Evolutionary conservation across 2,113 vertebrate species (phyloP).

Genomic region (Nerophis ophidion): DNA sequence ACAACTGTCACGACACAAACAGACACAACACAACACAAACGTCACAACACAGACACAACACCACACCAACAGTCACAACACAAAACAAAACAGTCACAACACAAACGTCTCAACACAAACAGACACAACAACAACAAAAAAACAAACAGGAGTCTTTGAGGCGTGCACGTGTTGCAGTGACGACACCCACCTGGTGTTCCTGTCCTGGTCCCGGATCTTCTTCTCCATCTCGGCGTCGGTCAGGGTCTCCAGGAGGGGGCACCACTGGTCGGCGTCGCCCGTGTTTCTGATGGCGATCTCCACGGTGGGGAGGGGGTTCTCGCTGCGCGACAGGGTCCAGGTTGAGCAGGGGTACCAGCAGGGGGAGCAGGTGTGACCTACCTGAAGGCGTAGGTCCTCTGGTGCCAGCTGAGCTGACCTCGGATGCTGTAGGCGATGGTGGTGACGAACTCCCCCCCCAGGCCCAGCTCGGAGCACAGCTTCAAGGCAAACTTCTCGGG

Average conservation of each 20-base stretch:
- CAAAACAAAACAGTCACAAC: too few relatives aligned
- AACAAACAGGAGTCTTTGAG: not conserved
- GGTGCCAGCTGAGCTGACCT: constrained; percentile 98
- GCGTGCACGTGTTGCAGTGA: not conserved
- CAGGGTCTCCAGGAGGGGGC: constrained; percentile 93
- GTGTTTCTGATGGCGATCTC: constrained; percentile 96
- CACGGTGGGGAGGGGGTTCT: constrained; percentile 92
- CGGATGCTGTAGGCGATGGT: constrained; percentile 98
- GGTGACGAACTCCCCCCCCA: constrained; percentile 96
- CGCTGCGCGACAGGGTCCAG: constrained; percentile 58
- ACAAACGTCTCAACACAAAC: too few relatives aligned
- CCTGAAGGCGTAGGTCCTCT: constrained; percentile 99
- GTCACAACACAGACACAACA: too few relatives aligned
- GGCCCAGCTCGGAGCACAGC: constrained; percentile 94
- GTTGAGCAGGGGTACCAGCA: not conserved
- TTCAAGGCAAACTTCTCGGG: constrained; percentile 97
- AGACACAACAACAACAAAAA: too few relatives aligned
- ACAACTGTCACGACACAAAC: too few relatives aligned
- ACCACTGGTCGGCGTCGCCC: constrained; percentile 95
- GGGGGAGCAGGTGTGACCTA: constrained; percentile 32
- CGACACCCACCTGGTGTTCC: constrained; percentile 83
- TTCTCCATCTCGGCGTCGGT: constrained; percentile 98
- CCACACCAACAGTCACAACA: too few relatives aligned
- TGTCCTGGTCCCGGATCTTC: constrained; percentile 96
- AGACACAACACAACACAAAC: too few relatives aligned